Evolutionary conservation across 1,140 invertebrate genomes (phyloP).

Genomic region (Melanaphis sacchari): DNA sequence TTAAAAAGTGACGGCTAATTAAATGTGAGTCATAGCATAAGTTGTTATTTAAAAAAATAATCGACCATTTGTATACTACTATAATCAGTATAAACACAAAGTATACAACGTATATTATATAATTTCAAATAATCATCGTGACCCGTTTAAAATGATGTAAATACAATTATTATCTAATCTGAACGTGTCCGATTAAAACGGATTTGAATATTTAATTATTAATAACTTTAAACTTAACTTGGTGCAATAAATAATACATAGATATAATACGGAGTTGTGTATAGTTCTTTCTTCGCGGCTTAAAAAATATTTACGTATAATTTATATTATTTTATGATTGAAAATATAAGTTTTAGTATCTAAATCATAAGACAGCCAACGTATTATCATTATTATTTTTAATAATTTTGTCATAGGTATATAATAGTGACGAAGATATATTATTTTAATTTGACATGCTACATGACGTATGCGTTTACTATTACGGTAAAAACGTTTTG

Average conservation of each 20-base stretch:
- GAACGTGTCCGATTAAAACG: neutral
- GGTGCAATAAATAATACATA: neutral
- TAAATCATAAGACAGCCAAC: neutral
- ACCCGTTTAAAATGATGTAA: conserved; percentile 9
- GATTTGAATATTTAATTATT: neutral
- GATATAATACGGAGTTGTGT: neutral
- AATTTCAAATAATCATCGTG: neutral
- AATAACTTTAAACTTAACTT: neutral
- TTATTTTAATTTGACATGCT: neutral
- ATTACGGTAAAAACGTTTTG: neutral
- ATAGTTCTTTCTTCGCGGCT: neutral
- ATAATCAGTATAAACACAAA: neutral
- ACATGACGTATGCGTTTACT: neutral
- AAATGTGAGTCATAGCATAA: neutral
- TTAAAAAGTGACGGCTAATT: conserved; percentile 14
- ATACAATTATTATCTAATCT: conserved; percentile 18
- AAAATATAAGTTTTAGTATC: neutral
- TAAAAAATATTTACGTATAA: neutral
- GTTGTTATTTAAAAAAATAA: neutral
- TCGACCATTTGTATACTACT: neutral
- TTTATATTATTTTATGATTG: neutral
- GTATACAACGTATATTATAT: neutral
- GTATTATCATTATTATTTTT: neutral
- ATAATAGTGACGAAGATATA: neutral
- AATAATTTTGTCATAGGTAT: neutral